Percentiles rank a stretch among this genome's conserved stretches.
Evolutionary conservation across 1,140 invertebrate species (phyloP).

Genomic region (Aphelenchoides fujianensis): DNA sequence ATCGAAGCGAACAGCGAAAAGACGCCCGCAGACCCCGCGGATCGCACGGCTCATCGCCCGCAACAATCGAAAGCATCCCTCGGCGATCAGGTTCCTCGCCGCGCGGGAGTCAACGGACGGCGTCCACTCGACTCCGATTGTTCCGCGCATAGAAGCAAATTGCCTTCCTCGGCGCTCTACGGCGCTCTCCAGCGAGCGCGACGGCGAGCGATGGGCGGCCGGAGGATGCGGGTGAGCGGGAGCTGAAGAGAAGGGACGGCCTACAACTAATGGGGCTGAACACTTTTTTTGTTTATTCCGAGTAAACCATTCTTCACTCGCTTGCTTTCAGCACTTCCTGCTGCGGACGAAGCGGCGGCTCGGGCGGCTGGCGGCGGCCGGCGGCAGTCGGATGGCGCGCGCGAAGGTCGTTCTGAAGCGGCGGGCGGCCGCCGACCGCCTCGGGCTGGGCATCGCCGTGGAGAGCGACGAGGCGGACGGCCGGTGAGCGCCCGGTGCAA

Average conservation of each 20-base stretch:
- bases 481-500: background rate
- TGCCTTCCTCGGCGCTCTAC: too few relatives aligned
- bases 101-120: too few relatives aligned
- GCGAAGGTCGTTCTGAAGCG: slow-evolving; percentile 34
- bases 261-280: background rate
- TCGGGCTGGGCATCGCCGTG: slow-evolving; percentile 39
- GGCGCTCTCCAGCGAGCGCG: too few relatives aligned
- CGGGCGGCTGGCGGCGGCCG: background rate
- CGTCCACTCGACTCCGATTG: too few relatives aligned
- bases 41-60: too few relatives aligned
- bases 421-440: slow-evolving; percentile 25
- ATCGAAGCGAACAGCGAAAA: too few relatives aligned
- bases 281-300: background rate
- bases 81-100: too few relatives aligned
- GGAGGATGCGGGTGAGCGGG: background rate
- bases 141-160: too few relatives aligned
- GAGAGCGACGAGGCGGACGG: slow-evolving; percentile 29
- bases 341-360: slow-evolving; percentile 29
- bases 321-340: background rate
- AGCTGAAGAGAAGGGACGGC: background rate
- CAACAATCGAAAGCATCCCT: too few relatives aligned
- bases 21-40: too few relatives aligned
- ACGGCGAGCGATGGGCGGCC: too few relatives aligned
- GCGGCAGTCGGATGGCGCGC: slow-evolving; percentile 22
- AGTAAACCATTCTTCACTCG: background rate